Base-by-base conservation (phyloP, 2,888 invertebrate genomes). In the Parnassius mnemosyne region DNA sequence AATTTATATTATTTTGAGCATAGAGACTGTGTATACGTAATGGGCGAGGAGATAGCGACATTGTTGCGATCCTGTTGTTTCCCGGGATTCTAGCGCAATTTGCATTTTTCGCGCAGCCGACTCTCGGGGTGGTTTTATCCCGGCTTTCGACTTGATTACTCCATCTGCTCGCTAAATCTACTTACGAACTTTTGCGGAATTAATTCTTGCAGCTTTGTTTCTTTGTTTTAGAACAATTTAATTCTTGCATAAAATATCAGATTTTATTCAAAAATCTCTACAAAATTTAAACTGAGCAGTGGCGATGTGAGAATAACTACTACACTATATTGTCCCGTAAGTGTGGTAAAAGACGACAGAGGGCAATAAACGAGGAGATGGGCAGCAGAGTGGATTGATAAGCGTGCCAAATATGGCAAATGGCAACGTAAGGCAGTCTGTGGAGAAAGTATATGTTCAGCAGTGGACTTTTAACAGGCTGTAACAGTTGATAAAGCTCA, bases 61-160 rank as follows among this genome's bases (percentile, higher is more conserved):
- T 67, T 65, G 66, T 67, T 68, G 70, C 20, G 52, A 52, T 57
- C 34, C 71, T 68, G 73, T 76, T 73, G 71, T 77, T 75, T 77
- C 80, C 67, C 64, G 74, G 78, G 79, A 80, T 80, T 75, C 69
- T 69, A 13, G 69, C 69, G 67, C 72, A 76, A 84, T 84, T 83
- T 83, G 77, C 84, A 83, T 84, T 83, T 81, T 81, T 81, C 77
- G 53, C 52, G 46, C 20, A 42, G 44, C 34, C 72, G 66, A 65
- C 64, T 64, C 46, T 44, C 54, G 52, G 55, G 62, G 61, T 65
- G 64, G 66, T 49, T 49, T 49, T 13, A 66, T 66, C 68, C 56
- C 65, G 68, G 72, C 72, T 72, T 71, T 69, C 74, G 71, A 77
- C 75, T 80, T 78, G 78, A 79, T 78, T 77, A 78, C 73, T 70